These are phyloP conservation scores for Pharmacophagus antenor DNA, from an alignment of 2,888 invertebrate genomes.

Conservation along the genomic window DNA sequence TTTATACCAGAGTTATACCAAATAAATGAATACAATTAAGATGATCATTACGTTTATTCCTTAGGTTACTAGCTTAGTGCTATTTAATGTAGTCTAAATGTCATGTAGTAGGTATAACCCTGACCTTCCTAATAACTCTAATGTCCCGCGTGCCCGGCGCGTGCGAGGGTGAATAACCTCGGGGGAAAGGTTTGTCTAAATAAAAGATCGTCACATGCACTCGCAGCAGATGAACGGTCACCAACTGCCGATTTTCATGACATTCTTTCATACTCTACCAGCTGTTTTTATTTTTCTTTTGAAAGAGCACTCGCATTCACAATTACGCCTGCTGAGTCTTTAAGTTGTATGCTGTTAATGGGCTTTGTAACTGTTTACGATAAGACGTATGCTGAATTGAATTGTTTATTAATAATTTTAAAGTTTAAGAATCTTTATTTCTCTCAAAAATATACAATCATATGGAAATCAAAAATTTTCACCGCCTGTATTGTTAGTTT, in stretches of 20 bases:
- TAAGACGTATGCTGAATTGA: not conserved
- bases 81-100: constrained; percentile 30
- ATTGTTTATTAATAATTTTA: not conserved
- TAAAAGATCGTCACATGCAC: constrained; percentile 67
- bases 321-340: constrained; percentile 20
- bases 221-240: constrained; percentile 46
- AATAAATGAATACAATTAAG: too few species aligned
- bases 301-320: constrained; percentile 29
- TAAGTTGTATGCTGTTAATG: constrained; percentile 3
- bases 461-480: too few species aligned
- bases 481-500: too few species aligned
- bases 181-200: constrained; percentile 71
- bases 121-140: constrained; percentile 63
- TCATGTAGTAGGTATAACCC: constrained; percentile 51
- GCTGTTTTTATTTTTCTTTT: constrained; percentile 44
- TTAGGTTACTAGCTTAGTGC: not conserved
- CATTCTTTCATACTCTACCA: constrained; percentile 50
- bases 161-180: constrained; percentile 67
- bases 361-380: not conserved
- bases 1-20: too few species aligned
- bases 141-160: constrained; percentile 45
- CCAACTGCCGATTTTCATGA: constrained; percentile 44
- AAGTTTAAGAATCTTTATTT: too few species aligned
- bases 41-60: not conserved
- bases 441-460: too few species aligned